Conservation (phyloP, 2,888 invertebrate species). For the Tanaodytes sp. region DNA sequence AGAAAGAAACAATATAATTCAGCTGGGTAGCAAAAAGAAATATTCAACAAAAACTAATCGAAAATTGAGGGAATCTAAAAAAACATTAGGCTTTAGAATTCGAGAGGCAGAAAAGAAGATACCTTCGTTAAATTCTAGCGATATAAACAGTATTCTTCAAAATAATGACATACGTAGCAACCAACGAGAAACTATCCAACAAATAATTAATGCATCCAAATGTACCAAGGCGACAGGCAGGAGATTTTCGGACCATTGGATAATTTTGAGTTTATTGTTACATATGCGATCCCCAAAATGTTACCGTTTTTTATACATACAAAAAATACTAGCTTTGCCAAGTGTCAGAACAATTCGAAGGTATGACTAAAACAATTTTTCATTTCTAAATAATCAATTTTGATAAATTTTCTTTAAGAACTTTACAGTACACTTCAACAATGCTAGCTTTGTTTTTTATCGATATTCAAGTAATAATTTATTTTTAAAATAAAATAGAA, state of each 20-base stretch:
- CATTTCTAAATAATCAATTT: no score
- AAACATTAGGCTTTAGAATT: neutral
- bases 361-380: no score
- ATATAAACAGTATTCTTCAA: neutral
- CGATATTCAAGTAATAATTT: no score
- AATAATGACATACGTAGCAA: conserved; percentile 1
- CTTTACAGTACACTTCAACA: no score
- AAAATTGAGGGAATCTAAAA: neutral
- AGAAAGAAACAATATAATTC: conserved; percentile 1
- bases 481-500: no score
- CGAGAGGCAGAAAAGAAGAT: neutral
- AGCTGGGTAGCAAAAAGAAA: neutral
- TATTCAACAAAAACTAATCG: neutral
- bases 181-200: conserved; percentile 7
- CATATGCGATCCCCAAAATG: conserved; percentile 29
- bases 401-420: no score
- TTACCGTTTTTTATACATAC: conserved; percentile 2
- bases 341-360: conserved; percentile 11
- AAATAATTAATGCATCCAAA: conserved; percentile 7
- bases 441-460: no score
- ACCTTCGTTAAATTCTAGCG: neutral
- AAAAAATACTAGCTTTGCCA: conserved; percentile 25
- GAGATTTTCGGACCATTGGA: conserved; percentile 21
- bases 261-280: conserved; percentile 25
- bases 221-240: neutral